Evolutionary conservation across 2,113 vertebrate species (phyloP), one percentile per base, ranked within the genome.

Genomic region (Saguinus midas): DNA sequence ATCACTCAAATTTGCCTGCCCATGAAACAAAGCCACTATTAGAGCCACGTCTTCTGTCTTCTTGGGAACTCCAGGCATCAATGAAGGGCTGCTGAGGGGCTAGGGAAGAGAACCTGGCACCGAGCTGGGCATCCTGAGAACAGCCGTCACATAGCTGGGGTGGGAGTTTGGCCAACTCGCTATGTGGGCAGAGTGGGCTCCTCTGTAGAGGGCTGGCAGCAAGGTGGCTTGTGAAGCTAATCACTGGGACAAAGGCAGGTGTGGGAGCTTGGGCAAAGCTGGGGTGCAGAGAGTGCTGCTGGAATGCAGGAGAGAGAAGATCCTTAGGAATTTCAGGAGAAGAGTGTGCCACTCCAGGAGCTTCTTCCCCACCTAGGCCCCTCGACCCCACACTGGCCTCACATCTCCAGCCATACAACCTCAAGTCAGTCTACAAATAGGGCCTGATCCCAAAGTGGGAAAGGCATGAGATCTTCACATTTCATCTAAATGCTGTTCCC

Each of bases 1-100:
- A 88, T 93, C 85, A 25, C 78, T 88, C 84, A 82, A 66, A 66
- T 76, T 48, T 78, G 66, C 93, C 84, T 73, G 92, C 78, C 88
- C 0, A 9, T 1, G 37, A 91, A 95, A 87, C 20, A 90, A 87
- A 92, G 50, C 32, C n/a, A 3, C 35, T n/a, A 45, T 87, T 29
- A 37, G 58, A 70, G 52, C 1, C 21, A 58, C 5, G 6, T 75
- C 66, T 66, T 70, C 64, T 8, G 12, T 75, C 75, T 66, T 70
- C 70, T 8, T 1, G 0, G 64, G 80, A 87, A 4, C 8, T 78
- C 27, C 37, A 12, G 76, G 43, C 58, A 25, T 4, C 1, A 3
- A 21, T 35, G 1, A 1, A 35, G 43, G 32, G 43, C 13, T 23
- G 21, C 12, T 0, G 20, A 32, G 25, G 9, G 11, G 50, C 3